Conservation (phyloP, 2,113 vertebrate genomes). For the Semnornis frantzii region DNA sequence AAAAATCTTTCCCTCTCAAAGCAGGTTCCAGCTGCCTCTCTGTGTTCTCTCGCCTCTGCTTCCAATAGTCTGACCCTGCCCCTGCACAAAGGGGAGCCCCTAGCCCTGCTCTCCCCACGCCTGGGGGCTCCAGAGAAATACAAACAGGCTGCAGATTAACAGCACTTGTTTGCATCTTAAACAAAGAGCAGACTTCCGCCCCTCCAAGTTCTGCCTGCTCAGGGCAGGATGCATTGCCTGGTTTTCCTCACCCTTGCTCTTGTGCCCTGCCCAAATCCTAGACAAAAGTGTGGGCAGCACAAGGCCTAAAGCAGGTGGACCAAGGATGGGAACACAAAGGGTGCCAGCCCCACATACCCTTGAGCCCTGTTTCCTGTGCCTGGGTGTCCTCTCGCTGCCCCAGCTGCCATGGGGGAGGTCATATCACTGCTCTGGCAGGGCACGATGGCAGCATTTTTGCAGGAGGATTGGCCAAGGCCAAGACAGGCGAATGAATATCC, state of each 20-base stretch:
- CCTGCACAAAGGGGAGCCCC: slow-evolving; percentile 48
- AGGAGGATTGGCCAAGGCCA: neutral
- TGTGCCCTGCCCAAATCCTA: neutral
- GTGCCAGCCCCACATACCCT: neutral
- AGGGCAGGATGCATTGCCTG: neutral
- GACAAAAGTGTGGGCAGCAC: neutral
- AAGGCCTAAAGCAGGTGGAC: neutral
- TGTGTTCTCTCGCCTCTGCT: slow-evolving; percentile 25
- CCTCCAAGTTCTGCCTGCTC: neutral
- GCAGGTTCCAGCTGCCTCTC: slow-evolving; percentile 60
- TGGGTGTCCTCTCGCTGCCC: neutral
- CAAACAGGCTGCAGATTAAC: slow-evolving; percentile 68
- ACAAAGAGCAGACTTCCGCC: slow-evolving; percentile 63
- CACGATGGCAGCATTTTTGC: neutral
- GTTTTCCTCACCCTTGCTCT: neutral
- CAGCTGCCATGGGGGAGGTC: neutral
- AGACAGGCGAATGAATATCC: neutral
- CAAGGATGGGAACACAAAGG: neutral
- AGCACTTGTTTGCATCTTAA: slow-evolving; percentile 64
- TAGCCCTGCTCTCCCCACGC: neutral
- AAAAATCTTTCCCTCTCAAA: slow-evolving; percentile 69
- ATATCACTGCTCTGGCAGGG: fast-evolving
- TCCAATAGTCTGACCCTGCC: slow-evolving; percentile 23
- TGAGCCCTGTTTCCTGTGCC: fast-evolving
- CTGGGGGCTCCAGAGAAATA: slow-evolving; percentile 37